These are phyloP conservation scores for Chirona hameri DNA, from an alignment of 2,888 invertebrate genomes.

Conservation along the genomic window DNA sequence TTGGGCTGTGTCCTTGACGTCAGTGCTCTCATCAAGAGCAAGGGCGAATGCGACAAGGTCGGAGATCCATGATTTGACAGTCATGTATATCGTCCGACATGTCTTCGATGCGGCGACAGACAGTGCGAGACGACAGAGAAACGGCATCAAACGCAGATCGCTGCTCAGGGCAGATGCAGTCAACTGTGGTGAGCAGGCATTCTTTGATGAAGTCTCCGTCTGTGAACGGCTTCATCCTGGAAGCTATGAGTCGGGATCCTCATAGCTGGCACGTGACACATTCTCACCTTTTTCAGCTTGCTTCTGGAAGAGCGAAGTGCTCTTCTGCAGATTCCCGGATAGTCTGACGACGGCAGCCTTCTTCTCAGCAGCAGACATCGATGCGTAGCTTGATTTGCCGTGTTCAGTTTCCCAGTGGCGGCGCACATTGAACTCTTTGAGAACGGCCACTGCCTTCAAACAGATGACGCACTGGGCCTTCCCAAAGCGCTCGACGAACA, in stretches of 20 bases:
- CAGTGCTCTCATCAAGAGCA: slow-evolving; percentile 2
- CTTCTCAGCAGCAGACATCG: slow-evolving; percentile 27
- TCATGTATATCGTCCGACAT: slow-evolving; percentile 32
- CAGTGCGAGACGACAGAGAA: slow-evolving; percentile 12
- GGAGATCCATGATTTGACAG: slow-evolving; percentile 24
- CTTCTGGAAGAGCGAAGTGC: slow-evolving; percentile 32
- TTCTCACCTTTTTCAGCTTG: slow-evolving; percentile 32
- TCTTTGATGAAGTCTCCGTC: too few species aligned
- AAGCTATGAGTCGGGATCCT: background rate
- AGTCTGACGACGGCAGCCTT: slow-evolving; percentile 23
- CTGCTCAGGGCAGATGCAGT: slow-evolving; percentile 31
- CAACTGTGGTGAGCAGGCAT: slow-evolving; percentile 11
- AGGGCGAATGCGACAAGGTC: slow-evolving; percentile 8
- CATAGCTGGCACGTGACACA: slow-evolving; percentile 30
- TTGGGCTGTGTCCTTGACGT: background rate
- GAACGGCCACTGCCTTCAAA: slow-evolving; percentile 31
- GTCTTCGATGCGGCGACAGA: slow-evolving; percentile 29
- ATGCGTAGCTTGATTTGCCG: background rate
- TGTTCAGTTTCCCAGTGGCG: slow-evolving; percentile 12
- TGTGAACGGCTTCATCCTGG: too few species aligned
- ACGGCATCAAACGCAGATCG: slow-evolving; percentile 29
- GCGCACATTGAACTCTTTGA: slow-evolving; percentile 30
- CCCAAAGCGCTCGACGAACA: slow-evolving; percentile 33
- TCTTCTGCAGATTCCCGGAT: slow-evolving; percentile 30
- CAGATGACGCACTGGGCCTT: slow-evolving; percentile 34